These are phyloP conservation scores for Trichechus manatus DNA, from an alignment of 2,113 vertebrate species.

Conservation along the genomic window DNA sequence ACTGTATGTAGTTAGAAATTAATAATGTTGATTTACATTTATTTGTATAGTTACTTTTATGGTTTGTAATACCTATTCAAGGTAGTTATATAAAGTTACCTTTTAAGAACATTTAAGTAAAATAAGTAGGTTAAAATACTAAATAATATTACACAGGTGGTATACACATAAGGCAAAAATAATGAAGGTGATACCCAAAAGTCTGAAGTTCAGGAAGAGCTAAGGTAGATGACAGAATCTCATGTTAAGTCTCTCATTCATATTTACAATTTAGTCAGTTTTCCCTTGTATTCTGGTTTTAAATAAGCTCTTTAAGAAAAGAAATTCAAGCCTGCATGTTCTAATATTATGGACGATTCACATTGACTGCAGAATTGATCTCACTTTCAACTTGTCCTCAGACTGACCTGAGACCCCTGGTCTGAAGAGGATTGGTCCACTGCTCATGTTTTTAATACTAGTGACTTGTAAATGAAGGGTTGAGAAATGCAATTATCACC, in stretches of 20 bases:
- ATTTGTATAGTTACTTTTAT: constrained; percentile 5
- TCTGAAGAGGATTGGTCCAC: neutral
- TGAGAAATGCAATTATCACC: neutral
- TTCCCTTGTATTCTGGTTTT: neutral
- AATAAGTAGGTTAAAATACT: neutral
- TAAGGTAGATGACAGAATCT: neutral
- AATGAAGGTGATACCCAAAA: neutral
- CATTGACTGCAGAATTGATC: neutral
- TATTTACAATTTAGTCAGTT: neutral
- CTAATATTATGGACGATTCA: neutral
- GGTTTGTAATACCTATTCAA: neutral
- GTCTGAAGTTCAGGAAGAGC: neutral
- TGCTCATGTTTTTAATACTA: neutral
- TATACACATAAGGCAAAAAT: neutral
- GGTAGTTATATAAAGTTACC: neutral
- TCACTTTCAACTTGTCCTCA: neutral
- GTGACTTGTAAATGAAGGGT: neutral
- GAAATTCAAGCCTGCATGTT: neutral
- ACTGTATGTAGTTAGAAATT: neutral
- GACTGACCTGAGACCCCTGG: neutral
- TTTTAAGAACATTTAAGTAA: neutral
- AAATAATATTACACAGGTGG: neutral
- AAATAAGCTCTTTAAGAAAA: neutral
- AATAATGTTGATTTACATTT: constrained; percentile 1
- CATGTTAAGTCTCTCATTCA: neutral